Evolutionary conservation across 2,888 invertebrate species (phyloP).

Genomic region (Acleris holmiana): DNA sequence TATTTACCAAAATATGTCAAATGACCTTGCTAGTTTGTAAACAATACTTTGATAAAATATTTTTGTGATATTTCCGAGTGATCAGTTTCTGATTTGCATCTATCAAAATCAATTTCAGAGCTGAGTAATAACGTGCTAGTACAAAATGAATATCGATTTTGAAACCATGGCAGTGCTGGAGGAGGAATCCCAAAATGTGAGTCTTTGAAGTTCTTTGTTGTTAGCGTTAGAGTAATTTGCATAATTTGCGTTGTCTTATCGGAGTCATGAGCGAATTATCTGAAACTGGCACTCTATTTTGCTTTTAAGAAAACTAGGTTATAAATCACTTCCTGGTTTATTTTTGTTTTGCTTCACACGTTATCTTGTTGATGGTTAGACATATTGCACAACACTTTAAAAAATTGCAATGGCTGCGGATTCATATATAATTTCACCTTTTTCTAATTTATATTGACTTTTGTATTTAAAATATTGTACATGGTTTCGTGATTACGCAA

Average conservation of each 20-base stretch:
- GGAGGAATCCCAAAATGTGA: slow-evolving; percentile 85
- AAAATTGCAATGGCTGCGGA: slow-evolving; percentile 46
- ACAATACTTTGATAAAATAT: slow-evolving; percentile 85
- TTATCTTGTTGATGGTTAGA: not conserved
- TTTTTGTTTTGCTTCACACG: slow-evolving; percentile 22
- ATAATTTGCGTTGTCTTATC: slow-evolving; percentile 40
- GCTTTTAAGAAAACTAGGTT: slow-evolving; percentile 9
- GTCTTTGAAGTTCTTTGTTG: slow-evolving; percentile 67
- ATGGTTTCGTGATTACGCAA: too few relatives aligned
- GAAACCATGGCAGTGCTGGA: slow-evolving; percentile 86
- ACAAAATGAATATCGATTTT: slow-evolving; percentile 83
- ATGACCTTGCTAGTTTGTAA: slow-evolving; percentile 92
- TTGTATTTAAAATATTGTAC: too few relatives aligned
- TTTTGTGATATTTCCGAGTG: slow-evolving; percentile 81
- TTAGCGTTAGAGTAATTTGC: slow-evolving; percentile 41
- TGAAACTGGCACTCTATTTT: slow-evolving; percentile 1
- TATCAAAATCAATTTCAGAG: slow-evolving; percentile 50
- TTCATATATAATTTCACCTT: not conserved
- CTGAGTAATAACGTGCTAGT: slow-evolving; percentile 40
- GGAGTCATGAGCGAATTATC: slow-evolving; percentile 26
- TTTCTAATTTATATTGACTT: too few relatives aligned
- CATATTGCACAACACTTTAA: slow-evolving; percentile 51
- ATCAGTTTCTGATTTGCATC: slow-evolving; percentile 69
- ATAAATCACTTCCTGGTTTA: slow-evolving; percentile 32
- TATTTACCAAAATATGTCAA: slow-evolving; percentile 78